Evolutionary conservation across 2,888 invertebrate species (phyloP).

Genomic region (Pherbina coryleti): DNA sequence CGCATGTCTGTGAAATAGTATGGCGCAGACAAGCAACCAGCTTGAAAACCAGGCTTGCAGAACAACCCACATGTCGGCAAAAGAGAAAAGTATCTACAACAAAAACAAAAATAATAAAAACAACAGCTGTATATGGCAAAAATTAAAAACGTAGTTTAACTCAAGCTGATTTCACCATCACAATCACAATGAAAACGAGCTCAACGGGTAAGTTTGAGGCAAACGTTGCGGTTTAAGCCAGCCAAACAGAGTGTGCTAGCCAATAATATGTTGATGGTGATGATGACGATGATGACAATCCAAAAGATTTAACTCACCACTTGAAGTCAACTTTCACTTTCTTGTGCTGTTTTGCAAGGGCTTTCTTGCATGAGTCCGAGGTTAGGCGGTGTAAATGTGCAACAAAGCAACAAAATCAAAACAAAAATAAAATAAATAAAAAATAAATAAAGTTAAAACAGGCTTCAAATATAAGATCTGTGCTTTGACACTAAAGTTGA

Average conservation of each 20-base stretch:
- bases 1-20: neutral
- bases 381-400: neutral
- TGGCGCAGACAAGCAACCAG: neutral
- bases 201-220: neutral
- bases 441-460: neutral
- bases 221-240: neutral
- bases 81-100: neutral
- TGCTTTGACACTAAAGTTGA: too few species aligned
- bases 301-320: neutral
- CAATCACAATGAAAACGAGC: neutral
- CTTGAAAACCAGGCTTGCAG: neutral
- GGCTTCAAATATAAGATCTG: too few species aligned
- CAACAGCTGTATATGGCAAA: neutral
- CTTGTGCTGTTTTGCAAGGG: conserved; percentile 1
- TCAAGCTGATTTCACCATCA: neutral
- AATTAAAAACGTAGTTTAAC: too few species aligned
- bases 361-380: neutral
- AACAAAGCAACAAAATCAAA: neutral
- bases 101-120: neutral
- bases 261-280: neutral
- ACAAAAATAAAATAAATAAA: neutral
- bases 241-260: neutral
- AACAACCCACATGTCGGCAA: neutral
- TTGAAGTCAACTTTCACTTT: conserved; percentile 15
- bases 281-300: conserved; percentile 12